Evolutionary conservation across 2,888 invertebrate species (phyloP).

Genomic region (Drosophila dives): DNA sequence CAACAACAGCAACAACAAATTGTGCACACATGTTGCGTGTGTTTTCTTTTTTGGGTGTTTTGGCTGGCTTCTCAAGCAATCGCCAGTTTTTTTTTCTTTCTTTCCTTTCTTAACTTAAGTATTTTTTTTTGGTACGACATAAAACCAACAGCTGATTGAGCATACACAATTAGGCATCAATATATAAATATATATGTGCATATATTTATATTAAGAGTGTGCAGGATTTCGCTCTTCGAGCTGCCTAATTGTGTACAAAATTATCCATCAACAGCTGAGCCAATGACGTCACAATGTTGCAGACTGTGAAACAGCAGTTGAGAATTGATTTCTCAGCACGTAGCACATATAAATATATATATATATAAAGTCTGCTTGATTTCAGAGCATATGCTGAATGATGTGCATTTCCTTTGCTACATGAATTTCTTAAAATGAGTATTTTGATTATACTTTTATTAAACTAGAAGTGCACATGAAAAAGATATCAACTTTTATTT

Average conservation of each 20-base stretch:
- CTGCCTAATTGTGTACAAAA: conserved; percentile 29
- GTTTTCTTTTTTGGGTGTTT: conserved; percentile 37
- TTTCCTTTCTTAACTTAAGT: not conserved
- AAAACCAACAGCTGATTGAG: conserved; percentile 55
- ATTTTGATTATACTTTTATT: not conserved
- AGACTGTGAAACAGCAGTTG: conserved; percentile 40
- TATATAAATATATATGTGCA: conserved; percentile 2
- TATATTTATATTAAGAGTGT: not conserved
- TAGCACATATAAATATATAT: not conserved
- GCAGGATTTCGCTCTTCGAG: conserved; percentile 40
- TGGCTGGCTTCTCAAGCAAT: conserved; percentile 28
- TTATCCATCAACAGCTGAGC: conserved; percentile 59
- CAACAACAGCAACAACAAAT: conserved; percentile 47
- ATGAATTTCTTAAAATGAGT: not conserved
- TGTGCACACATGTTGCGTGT: conserved; percentile 63
- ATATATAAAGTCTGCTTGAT: not conserved
- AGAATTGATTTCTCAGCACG: conserved; percentile 25
- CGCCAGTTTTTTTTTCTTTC: conserved; percentile 12
- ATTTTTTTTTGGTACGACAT: conserved; percentile 19
- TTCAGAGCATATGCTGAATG: conserved; percentile 17
- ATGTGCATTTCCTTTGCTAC: conserved; percentile 14
- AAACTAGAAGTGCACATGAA: not conserved
- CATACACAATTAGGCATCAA: conserved; percentile 19
- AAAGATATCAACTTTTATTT: not conserved
- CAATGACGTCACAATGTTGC: conserved; percentile 49